Evolutionary conservation across 2,113 vertebrate genomes (phyloP).

Genomic region (Lagenorhynchus albirostris): DNA sequence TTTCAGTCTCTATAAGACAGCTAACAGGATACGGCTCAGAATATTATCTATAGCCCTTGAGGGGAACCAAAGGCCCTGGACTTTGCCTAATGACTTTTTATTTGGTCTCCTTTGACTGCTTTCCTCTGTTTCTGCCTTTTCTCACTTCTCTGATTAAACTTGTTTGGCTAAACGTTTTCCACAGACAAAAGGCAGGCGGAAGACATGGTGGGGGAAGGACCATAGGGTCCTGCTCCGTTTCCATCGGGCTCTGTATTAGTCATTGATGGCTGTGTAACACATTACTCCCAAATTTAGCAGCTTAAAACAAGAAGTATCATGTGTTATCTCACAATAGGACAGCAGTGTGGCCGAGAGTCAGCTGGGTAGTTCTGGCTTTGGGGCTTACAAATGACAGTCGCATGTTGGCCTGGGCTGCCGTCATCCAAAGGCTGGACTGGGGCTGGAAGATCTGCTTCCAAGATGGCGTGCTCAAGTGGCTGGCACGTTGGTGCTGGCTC

Average conservation of each 20-base stretch:
- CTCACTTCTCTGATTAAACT: not conserved
- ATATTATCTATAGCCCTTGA: not conserved
- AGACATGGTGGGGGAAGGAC: not conserved
- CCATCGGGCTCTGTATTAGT: fast-evolving
- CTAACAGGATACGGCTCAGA: not conserved
- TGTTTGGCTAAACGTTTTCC: not conserved
- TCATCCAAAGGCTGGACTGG: not conserved
- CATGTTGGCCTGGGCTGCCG: not conserved
- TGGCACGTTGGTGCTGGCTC: not conserved
- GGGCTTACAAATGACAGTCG: not conserved
- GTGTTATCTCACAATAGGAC: not conserved
- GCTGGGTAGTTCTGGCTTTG: not conserved
- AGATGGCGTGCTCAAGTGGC: fast-evolving
- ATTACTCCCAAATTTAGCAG: not conserved
- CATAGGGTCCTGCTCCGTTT: not conserved
- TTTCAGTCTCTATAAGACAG: not conserved
- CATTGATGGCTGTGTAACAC: not conserved
- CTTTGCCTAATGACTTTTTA: not conserved
- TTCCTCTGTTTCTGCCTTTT: not conserved
- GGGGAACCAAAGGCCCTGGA: not conserved
- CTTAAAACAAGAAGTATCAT: not conserved
- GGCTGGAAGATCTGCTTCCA: not conserved
- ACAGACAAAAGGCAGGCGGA: not conserved
- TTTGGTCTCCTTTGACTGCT: not conserved
- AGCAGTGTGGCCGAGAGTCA: not conserved